Percentiles rank a stretch among this genome's conserved stretches.
Conservation (phyloP, 2,113 vertebrate genomes). For the Corythornis vintsioides region DNA sequence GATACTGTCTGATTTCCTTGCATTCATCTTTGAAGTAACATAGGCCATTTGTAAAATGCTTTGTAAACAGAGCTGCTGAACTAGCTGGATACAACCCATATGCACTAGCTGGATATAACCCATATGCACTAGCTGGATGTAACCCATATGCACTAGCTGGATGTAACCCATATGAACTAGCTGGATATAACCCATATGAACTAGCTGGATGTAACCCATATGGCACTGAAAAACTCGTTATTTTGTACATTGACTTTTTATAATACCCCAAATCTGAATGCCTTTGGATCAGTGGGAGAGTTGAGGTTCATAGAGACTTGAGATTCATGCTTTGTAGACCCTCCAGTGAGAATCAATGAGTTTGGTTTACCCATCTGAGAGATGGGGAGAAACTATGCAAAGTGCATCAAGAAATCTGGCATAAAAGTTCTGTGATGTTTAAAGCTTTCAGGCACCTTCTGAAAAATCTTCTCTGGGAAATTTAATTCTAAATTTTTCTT, state of each 20-base stretch:
- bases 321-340: neutral
- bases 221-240: neutral
- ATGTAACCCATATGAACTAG: neutral
- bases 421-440: neutral
- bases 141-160: neutral
- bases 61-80: neutral
- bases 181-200: neutral
- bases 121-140: too few species aligned
- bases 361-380: neutral
- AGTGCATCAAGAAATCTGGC: neutral
- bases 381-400: neutral
- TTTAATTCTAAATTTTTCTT: neutral
- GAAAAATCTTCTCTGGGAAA: neutral
- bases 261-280: neutral
- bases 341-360: neutral
- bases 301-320: neutral
- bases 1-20: neutral
- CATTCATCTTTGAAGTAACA: neutral
- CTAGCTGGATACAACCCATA: too few species aligned
- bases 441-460: neutral
- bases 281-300: neutral
- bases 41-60: neutral
- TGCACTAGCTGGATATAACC: neutral
- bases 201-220: neutral
- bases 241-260: neutral